phyloP scores from a whole-genome alignment of 2,797 vertebrate species.

The Pipistrellus pygmaeus region DNA sequence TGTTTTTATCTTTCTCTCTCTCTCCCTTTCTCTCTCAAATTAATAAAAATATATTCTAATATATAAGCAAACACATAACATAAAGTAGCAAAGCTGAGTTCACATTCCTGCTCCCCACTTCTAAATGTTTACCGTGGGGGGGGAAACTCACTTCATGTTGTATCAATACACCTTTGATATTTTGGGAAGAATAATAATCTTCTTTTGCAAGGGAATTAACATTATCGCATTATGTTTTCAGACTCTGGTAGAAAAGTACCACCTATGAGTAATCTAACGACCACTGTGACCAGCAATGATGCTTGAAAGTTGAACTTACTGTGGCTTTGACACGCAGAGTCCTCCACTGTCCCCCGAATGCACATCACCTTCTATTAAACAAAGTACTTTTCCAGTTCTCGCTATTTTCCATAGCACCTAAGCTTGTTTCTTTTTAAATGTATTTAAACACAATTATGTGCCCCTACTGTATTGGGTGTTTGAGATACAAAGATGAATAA shows the following conservation, averaged over 20 bases:
- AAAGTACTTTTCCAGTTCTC: not conserved
- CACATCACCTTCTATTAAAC: not conserved
- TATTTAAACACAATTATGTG: not conserved
- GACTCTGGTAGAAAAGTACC: not conserved
- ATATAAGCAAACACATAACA: not conserved
- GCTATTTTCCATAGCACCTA: not conserved
- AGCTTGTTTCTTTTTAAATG: not conserved
- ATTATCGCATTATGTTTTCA: not conserved
- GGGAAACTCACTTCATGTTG: not conserved
- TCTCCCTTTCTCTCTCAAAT: not conserved
- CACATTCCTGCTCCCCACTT: not conserved
- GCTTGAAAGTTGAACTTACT: not conserved
- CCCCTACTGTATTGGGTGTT: not conserved
- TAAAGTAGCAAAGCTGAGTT: not conserved
- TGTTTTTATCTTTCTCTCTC: not conserved
- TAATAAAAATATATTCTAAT: not conserved
- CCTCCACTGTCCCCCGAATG: not conserved
- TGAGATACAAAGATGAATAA: not conserved
- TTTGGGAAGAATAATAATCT: not conserved
- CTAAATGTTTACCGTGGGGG: not conserved
- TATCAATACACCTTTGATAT: not conserved
- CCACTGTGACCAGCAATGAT: not conserved
- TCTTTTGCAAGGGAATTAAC: not conserved
- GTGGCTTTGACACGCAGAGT: not conserved
- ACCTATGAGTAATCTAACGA: not conserved